Evolutionary conservation across 92 coral and sea anemone genomes (phyloP), one percentile per base, ranked within the genome.

Genomic region (Anthopleura xanthogrammica): DNA sequence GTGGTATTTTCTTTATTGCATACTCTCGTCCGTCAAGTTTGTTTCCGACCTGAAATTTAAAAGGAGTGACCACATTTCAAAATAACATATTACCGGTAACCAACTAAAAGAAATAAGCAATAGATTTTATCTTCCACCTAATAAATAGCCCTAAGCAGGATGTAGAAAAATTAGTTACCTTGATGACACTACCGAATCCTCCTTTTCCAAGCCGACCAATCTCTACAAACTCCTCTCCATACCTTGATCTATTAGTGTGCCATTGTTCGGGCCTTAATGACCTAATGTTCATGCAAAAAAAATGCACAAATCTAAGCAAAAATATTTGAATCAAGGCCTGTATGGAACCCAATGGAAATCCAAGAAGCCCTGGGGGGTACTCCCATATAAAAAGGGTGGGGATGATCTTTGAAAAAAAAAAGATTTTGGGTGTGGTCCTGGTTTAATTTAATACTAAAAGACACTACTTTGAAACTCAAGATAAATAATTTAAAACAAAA

Each of bases 101-200:
- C n/a, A 58, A 58, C n/a, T 56, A 9, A 58, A 58, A 43, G 29
- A 72, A 22, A n/a, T 19, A 66, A 16, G 11, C 9, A 46, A 46
- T 46, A 46, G 36, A 29, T 29, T 29, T 29, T 29, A 29, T 29
- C 36, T 29, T 29, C 36, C 36, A 29, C 36, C 36, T 29, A 29
- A 29, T 29, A 29, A 29, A 29, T 43, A 43, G 7, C 50, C 50
- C 50, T 43, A 43, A 43, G 50, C 50, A 43, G 50, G 50, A 43
- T 7, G 50, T 43, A 43, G 50, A 43, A 43, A 4, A 4, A 43
- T 43, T 77, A 65, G 70, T 58, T 58, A 92, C 95, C 94, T 96
- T 96, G 79, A 94, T 91, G 12, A 94, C 99, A 86, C 98, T 97
- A 16, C 99, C 99, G 88, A 97, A 97, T 39, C 99, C 99, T 16